Conservation (phyloP, 64 coral and sea anemone genomes). For the Pocillopora verrucosa region DNA sequence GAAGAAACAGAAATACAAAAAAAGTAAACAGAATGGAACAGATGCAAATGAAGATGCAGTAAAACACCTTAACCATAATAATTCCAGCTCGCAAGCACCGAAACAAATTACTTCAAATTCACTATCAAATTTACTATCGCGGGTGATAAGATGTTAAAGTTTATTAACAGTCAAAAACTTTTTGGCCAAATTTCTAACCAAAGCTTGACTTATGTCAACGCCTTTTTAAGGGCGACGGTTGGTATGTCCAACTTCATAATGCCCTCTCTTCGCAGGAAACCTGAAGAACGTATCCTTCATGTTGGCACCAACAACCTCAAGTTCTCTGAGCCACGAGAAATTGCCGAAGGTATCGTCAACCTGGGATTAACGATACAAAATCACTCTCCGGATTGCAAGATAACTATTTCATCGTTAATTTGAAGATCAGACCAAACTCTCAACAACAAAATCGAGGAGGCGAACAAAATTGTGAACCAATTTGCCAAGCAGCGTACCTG, state of each 20-base stretch:
- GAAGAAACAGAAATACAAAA: slow-evolving; percentile 26
- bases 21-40: too few relatives aligned
- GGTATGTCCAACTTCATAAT: slow-evolving; percentile 27
- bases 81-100: slow-evolving; percentile 6
- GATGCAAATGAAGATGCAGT: too few relatives aligned
- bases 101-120: slow-evolving; percentile 46
- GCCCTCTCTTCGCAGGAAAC: slow-evolving; percentile 55
- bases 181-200: slow-evolving; percentile 6
- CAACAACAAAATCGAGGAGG: slow-evolving; percentile 38
- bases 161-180: slow-evolving; percentile 66
- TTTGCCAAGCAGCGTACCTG: too few relatives aligned
- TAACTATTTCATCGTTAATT: slow-evolving; percentile 42
- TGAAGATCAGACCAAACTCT: slow-evolving; percentile 22
- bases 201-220: neutral
- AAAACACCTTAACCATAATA: neutral
- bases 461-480: slow-evolving; percentile 58
- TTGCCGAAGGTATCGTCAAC: slow-evolving; percentile 33
- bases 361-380: slow-evolving; percentile 17
- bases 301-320: slow-evolving; percentile 53
- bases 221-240: neutral
- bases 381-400: slow-evolving; percentile 4
- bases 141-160: slow-evolving; percentile 58
- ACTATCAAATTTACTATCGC: slow-evolving; percentile 44
- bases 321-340: slow-evolving; percentile 52
- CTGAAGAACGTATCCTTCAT: slow-evolving; percentile 52